Percentiles rank a stretch among this genome's conserved stretches.
These are phyloP conservation scores for Zaprionus capensis DNA, from an alignment of 1,140 invertebrate genomes.

Conservation along the genomic window DNA sequence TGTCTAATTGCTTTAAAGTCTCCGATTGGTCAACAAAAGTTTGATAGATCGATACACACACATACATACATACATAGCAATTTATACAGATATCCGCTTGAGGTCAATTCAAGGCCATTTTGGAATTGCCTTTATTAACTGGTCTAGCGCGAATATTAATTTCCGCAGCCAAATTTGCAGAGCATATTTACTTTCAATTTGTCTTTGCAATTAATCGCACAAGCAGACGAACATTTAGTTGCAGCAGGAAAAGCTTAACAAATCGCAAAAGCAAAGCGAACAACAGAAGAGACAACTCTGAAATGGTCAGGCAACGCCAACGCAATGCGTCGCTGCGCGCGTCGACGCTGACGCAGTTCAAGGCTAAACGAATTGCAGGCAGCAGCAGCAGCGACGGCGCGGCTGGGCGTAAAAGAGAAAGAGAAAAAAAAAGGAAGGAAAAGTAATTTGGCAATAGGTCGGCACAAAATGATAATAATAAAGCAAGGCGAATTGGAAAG, in stretches of 20 bases:
- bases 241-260: constrained; percentile 60
- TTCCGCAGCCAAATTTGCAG: constrained; percentile 49
- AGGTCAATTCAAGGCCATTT: constrained; percentile 13
- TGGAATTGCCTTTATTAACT: constrained; percentile 21
- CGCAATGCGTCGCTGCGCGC: constrained; percentile 39
- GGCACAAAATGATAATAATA: constrained; percentile 42
- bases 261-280: constrained; percentile 32
- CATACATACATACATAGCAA: neutral
- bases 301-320: constrained; percentile 30
- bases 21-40: neutral
- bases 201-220: constrained; percentile 22
- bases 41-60: constrained; percentile 5
- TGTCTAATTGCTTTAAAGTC: neutral
- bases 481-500: constrained; percentile 62
- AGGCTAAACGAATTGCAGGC: constrained; percentile 52
- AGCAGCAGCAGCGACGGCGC: neutral
- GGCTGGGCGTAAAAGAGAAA: constrained; percentile 11
- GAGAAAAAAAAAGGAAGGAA: constrained; percentile 15
- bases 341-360: constrained; percentile 43
- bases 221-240: constrained; percentile 16
- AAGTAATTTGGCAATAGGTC: constrained; percentile 38
- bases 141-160: constrained; percentile 14
- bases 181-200: constrained; percentile 53
- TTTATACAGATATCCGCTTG: constrained; percentile 4
- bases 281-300: constrained; percentile 24